A percentile compares a stretch with the other conserved stretches of the same genome.
Evolutionary conservation across 2,113 vertebrate genomes (phyloP).

Genomic region (Capreolus pygargus): DNA sequence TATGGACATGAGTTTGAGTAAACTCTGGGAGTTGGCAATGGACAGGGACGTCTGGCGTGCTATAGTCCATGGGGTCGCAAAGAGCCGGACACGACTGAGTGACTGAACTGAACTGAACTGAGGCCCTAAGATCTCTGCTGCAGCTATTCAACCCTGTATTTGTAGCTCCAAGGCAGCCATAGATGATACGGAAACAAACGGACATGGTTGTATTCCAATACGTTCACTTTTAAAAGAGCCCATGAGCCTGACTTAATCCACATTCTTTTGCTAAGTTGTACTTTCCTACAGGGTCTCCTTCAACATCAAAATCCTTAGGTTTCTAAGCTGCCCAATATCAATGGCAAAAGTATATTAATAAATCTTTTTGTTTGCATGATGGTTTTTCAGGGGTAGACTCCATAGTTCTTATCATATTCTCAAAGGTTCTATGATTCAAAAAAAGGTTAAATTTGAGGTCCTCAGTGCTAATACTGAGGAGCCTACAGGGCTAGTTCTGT

Average conservation of each 20-base stretch:
- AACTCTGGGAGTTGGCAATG: not conserved
- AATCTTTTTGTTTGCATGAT: not conserved
- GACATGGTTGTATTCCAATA: not conserved
- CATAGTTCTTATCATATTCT: not conserved
- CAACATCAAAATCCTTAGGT: not conserved
- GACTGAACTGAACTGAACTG: not conserved
- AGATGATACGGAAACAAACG: not conserved
- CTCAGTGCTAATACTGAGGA: fast-evolving
- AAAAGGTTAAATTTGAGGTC: not conserved
- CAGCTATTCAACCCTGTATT: not conserved
- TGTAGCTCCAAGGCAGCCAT: not conserved
- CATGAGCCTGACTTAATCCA: not conserved
- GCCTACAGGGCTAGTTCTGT: too few species aligned
- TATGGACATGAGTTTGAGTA: not conserved
- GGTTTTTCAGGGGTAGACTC: not conserved
- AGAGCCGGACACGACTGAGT: not conserved
- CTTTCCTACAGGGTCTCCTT: not conserved
- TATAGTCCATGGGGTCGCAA: not conserved
- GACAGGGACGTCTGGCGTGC: not conserved
- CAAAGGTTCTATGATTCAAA: not conserved
- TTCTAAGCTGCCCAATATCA: not conserved
- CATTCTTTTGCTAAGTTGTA: not conserved
- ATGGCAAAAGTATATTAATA: not conserved
- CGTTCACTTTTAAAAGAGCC: not conserved
- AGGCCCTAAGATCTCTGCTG: not conserved